Conservation (phyloP, 2,797 vertebrate species). For the Synanceia verrucosa region DNA sequence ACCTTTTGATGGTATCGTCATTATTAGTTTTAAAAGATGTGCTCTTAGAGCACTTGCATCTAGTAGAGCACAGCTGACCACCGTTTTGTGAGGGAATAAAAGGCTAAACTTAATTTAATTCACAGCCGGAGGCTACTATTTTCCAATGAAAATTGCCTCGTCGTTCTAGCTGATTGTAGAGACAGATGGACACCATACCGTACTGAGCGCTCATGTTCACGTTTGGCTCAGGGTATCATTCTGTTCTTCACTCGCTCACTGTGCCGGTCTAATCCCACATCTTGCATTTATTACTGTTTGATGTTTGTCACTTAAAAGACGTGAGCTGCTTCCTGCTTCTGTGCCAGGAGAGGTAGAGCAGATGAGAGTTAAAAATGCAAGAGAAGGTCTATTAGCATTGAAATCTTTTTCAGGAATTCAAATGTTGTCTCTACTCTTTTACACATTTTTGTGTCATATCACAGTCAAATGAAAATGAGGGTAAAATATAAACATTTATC, state of each 20-base stretch:
- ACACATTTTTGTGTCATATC: neutral
- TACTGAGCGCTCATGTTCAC: constrained; percentile 29
- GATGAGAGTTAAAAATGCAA: constrained; percentile 55
- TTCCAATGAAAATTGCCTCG: neutral
- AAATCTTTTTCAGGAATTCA: constrained; percentile 29
- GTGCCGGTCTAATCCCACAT: constrained; percentile 48
- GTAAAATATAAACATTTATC: neutral
- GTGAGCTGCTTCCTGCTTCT: constrained; percentile 28
- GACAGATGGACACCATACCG: constrained; percentile 46
- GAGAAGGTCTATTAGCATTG: constrained; percentile 3
- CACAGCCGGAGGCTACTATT: constrained; percentile 14
- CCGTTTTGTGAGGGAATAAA: neutral
- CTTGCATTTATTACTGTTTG: constrained; percentile 74
- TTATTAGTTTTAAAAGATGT: neutral
- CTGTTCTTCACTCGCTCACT: constrained; percentile 37
- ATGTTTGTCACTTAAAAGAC: constrained; percentile 71
- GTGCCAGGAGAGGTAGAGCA: constrained; percentile 50
- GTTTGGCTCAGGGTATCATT: constrained; percentile 31
- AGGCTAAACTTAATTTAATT: constrained; percentile 16
- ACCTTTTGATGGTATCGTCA: no score
- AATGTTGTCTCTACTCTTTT: neutral
- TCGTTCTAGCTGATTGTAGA: constrained; percentile 4
- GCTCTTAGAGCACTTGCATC: neutral
- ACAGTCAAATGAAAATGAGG: neutral
- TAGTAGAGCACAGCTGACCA: neutral